phyloP scores from a whole-genome alignment of 2,797 vertebrate species.

The Enteromius fasciolatus region DNA sequence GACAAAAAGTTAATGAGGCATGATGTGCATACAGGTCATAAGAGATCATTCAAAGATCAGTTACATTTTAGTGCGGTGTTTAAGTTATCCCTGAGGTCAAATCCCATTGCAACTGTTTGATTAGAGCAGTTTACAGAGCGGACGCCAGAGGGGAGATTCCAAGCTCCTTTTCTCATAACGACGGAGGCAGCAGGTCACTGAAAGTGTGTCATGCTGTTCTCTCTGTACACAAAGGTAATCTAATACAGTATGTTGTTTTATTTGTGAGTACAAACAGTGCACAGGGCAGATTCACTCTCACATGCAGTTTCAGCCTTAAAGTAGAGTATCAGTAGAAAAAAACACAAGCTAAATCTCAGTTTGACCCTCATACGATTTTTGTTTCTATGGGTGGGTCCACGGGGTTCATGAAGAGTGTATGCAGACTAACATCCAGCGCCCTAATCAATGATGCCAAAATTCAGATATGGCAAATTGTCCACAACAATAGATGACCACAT shows the following conservation, averaged over 20 bases:
- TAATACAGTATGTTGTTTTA: constrained; percentile 23
- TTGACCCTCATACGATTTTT: background rate
- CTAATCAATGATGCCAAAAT: background rate
- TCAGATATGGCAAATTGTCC: background rate
- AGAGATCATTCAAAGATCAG: constrained; percentile 31
- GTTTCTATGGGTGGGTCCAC: background rate
- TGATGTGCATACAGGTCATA: constrained; percentile 26
- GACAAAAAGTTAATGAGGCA: constrained; percentile 31
- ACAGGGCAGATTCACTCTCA: background rate
- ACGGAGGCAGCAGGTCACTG: constrained; percentile 22
- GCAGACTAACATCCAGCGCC: background rate
- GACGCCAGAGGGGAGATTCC: constrained; percentile 32
- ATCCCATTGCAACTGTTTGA: constrained; percentile 35
- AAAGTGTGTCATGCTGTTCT: constrained; percentile 46
- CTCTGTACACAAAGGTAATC: constrained; percentile 36
- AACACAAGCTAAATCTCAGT: background rate
- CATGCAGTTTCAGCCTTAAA: background rate
- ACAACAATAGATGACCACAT: background rate
- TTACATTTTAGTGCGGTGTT: constrained; percentile 7
- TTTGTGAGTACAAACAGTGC: background rate
- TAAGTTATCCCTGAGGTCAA: constrained; percentile 35
- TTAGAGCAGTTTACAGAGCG: constrained; percentile 28
- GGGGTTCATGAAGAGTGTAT: background rate
- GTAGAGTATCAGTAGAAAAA: background rate
- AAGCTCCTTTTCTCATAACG: constrained; percentile 18